Base-by-base conservation (phyloP, 1,140 invertebrate genomes). In the Drosophila suzukii region DNA sequence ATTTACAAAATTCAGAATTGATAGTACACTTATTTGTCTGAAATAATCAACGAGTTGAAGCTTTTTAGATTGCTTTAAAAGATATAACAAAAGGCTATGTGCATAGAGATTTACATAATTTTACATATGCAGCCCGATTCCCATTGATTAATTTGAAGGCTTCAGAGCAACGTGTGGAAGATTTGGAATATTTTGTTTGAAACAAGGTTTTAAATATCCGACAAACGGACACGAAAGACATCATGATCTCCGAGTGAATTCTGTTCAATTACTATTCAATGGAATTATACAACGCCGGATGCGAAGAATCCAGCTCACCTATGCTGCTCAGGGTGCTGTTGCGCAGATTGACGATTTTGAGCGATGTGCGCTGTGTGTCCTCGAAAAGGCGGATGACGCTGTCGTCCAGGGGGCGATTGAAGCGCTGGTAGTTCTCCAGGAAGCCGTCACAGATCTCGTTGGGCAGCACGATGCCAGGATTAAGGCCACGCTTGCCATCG, bases 351-450 rank as follows among this genome's bases (percentile, higher is more conserved):
- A 98, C 94, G 46, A 94, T 93, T 78, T 95, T 95, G 4, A 98
- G 92, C 59, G 95, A 94, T 1, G 96, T 97, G 11, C 93, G 93
- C 0, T 91, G 83, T 8, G 93, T 93, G 91, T 97, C 95, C 74
- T 94, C 92, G 84, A 98, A 97, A 66, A 97, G 93, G 68, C 94
- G 94, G 5, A 96, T 94, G 75, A 97, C 95, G 57, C 93, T 93
- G 74, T 96, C 94, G 80, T 95, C 94, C 7, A 95, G 86, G 12
- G 93, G 93, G 4, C 91, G 74, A 7, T 82, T 75, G 72, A 94
- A 93, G 24, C 93, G 93, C 68, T 94, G 93, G 96, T 95, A 92
- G 95, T 96, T 74, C 94, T 94, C 7, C 95, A 96, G 44, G 96
- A 93, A 66, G 93, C 93, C 38, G 96, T 84, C 41, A 93, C 94